Evolutionary conservation across 2,888 invertebrate genomes (phyloP), one percentile per base, ranked within the genome.

Genomic region (Hirtodrosophila confusa): DNA sequence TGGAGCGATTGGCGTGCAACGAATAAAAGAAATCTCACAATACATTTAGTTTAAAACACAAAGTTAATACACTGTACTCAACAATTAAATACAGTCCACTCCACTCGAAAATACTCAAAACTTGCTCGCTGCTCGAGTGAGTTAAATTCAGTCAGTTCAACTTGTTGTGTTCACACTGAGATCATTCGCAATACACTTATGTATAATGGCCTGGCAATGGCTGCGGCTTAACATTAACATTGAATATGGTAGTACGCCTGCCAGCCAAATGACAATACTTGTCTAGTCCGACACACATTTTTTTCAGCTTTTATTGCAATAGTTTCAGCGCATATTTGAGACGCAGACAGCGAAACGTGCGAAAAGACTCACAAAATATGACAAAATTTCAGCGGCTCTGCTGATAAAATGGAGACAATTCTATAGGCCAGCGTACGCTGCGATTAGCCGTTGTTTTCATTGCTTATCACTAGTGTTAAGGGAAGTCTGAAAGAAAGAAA

Each of bases 331-430:
- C 36, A 63, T 43, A 43, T 51, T 69, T 55, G 45, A 43, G 62
- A 51, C 60, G 45, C 70, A 76, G 70, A 87, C 82, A 76, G 45
- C 82, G 6, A 76, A 87, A 83, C 82, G 82, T 83, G 82, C 73
- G 86, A 78, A 75, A 60, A 67, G 50, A 64, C 69, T 58, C 63
- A 66, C 41, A 69, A 62, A 55, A 24, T 12, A 53, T 39, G 41
- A 53, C 47, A 44, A 60, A 43, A 37, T 41, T 51, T 51, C 41
- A 64, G 51, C 49, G 12, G 27, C 51, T 51, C 24, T 44, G 23
- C 61, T 66, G 86, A 86, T 86, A 78, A 85, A 82, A 64, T 56
- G 74, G 64, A 74, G 69, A 73, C 56, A 48, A 45, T 37, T 48
- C 36, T 60, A 23, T 44, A 31, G 44, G 33, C 58, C 41, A 54